Percentiles rank a stretch among this genome's conserved stretches.
Conservation (phyloP, 2,888 invertebrate genomes). For the Stenodema calcarata region DNA sequence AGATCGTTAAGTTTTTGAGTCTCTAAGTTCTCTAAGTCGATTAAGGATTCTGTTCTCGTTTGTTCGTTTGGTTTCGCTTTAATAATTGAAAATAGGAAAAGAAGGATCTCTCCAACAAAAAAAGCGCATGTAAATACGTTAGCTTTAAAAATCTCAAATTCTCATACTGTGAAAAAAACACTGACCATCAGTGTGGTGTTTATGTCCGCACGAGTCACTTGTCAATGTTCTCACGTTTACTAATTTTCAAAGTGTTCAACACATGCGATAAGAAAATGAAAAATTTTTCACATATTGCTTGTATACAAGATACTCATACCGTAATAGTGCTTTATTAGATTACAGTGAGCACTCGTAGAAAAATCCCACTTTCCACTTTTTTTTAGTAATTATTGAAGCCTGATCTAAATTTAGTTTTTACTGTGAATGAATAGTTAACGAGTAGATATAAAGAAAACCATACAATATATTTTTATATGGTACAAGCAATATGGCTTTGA, state of each 20-base stretch:
- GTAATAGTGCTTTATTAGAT: background rate
- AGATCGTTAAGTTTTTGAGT: background rate
- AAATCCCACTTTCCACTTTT: background rate
- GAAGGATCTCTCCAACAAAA: background rate
- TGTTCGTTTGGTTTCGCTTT: background rate
- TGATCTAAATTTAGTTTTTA: background rate
- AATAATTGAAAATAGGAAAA: background rate
- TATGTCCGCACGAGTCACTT: background rate
- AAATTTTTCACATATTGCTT: slow-evolving; percentile 5
- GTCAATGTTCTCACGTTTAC: no score
- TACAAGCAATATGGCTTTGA: slow-evolving; percentile 8
- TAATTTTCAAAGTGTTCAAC: background rate
- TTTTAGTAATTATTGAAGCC: background rate
- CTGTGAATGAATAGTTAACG: background rate
- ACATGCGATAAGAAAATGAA: background rate
- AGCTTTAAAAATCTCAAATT: background rate
- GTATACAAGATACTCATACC: background rate
- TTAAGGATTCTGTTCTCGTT: background rate
- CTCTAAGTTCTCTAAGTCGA: background rate
- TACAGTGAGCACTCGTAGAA: background rate
- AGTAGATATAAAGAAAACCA: background rate
- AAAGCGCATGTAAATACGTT: background rate
- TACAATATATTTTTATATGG: background rate
- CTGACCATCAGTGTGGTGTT: background rate
- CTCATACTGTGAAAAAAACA: background rate